phyloP scores from a whole-genome alignment of 2,888 invertebrate genomes.

The Dynastes grantii region DNA sequence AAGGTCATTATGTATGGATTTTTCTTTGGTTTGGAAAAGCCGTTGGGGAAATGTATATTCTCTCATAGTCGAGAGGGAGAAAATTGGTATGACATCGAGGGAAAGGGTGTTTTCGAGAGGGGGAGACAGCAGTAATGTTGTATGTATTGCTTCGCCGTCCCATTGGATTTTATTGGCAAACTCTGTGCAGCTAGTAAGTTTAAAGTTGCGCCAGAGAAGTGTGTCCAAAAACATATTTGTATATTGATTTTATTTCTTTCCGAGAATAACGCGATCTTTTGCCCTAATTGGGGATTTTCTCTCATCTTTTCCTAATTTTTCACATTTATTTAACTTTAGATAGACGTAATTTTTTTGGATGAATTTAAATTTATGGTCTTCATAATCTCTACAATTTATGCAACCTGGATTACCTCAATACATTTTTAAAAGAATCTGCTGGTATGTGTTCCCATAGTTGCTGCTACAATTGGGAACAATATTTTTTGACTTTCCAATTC shows the following conservation, averaged over 20 bases:
- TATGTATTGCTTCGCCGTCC: not conserved
- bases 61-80: not conserved
- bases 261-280: not conserved
- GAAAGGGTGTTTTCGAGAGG: not conserved
- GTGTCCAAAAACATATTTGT: not conserved
- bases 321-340: too few relatives aligned
- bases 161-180: conserved; percentile 6
- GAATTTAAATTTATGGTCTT: too few relatives aligned
- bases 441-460: too few relatives aligned
- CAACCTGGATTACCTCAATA: too few relatives aligned
- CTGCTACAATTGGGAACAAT: too few relatives aligned
- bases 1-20: conserved; percentile 39
- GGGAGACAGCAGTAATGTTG: not conserved
- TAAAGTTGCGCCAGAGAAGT: too few relatives aligned
- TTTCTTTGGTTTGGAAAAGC: not conserved
- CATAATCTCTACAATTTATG: too few relatives aligned
- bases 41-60: conserved; percentile 12
- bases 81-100: not conserved
- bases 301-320: too few relatives aligned
- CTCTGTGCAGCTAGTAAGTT: not conserved
- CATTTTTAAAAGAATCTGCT: too few relatives aligned
- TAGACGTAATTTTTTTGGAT: too few relatives aligned
- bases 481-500: too few relatives aligned
- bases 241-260: conserved; percentile 5
- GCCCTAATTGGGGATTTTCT: not conserved